These are phyloP conservation scores for Brienomyrus longianalis DNA, from an alignment of 2,113 vertebrate species.

Conservation along the genomic window DNA sequence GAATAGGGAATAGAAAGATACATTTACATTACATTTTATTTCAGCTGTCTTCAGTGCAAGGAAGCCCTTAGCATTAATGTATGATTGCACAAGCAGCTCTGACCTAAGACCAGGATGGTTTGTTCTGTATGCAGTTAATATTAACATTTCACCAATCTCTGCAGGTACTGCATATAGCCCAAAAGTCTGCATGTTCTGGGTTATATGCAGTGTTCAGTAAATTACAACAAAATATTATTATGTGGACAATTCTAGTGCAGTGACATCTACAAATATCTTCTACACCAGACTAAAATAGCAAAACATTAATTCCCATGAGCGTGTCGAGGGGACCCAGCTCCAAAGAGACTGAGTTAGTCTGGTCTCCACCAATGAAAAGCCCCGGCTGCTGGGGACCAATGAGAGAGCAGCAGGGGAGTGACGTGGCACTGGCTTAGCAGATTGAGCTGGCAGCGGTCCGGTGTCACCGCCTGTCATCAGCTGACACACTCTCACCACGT, in stretches of 20 bases:
- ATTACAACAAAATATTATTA: background rate
- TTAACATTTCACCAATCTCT: background rate
- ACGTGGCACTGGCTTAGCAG: slow-evolving; percentile 2
- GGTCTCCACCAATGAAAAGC: slow-evolving; percentile 16
- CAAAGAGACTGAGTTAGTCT: background rate
- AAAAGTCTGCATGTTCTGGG: background rate
- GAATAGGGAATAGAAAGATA: background rate
- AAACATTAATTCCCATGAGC: background rate
- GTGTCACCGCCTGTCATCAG: slow-evolving; percentile 23
- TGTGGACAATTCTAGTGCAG: background rate
- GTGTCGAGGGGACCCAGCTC: background rate
- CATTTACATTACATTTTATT: background rate
- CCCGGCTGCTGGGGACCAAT: slow-evolving; percentile 18
- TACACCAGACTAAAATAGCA: background rate
- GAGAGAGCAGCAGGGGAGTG: slow-evolving; percentile 18
- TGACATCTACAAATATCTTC: background rate
- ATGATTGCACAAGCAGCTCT: background rate
- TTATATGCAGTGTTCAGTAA: background rate
- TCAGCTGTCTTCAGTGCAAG: background rate
- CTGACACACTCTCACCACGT: slow-evolving; percentile 17
- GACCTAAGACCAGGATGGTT: background rate
- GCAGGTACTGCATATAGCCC: background rate
- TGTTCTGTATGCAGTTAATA: background rate
- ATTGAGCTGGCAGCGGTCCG: slow-evolving; percentile 14
- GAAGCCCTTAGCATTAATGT: background rate